Percentiles rank a stretch among this genome's conserved stretches.
Conservation (phyloP, 2,797 vertebrate genomes). For the Gadopsis bispinosus region DNA sequence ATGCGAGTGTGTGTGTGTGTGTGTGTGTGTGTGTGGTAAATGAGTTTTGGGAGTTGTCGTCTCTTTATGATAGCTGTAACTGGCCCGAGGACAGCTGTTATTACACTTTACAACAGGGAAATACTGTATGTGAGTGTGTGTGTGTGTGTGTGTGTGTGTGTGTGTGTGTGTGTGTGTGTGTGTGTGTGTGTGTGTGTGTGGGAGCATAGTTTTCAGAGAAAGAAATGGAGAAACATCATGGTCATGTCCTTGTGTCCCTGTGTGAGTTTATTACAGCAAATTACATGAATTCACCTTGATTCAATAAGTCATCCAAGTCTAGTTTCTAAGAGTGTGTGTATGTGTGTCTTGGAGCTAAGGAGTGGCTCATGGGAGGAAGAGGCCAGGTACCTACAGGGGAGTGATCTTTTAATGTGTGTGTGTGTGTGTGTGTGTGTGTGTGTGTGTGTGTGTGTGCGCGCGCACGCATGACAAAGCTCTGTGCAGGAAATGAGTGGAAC, state of each 20-base stretch:
- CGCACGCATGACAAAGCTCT: slow-evolving; percentile 66
- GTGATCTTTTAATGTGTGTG: slow-evolving; percentile 55
- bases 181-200: slow-evolving; percentile 28
- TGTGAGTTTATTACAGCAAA: slow-evolving; percentile 41
- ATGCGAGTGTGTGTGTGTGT: slow-evolving; percentile 20
- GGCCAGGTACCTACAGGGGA: slow-evolving; percentile 56
- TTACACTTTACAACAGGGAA: slow-evolving; percentile 81
- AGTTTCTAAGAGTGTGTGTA: slow-evolving; percentile 27
- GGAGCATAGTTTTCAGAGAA: slow-evolving; percentile 28
- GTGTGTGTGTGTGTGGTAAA: slow-evolving; percentile 64
- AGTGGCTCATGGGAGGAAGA: slow-evolving; percentile 60
- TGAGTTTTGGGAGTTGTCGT: slow-evolving; percentile 82
- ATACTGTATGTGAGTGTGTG: slow-evolving; percentile 57
- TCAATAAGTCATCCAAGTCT: slow-evolving; percentile 42
- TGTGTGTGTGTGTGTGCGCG: slow-evolving; percentile 36
- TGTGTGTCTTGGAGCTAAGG: slow-evolving; percentile 49
- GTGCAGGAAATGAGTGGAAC: slow-evolving; percentile 74
- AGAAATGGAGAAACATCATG: slow-evolving; percentile 38
- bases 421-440: slow-evolving; percentile 35
- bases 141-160: slow-evolving; percentile 25
- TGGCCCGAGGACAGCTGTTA: slow-evolving; percentile 82
- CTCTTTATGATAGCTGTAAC: slow-evolving; percentile 83
- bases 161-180: slow-evolving; percentile 19
- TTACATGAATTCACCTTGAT: slow-evolving; percentile 47
- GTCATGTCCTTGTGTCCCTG: slow-evolving; percentile 50